phyloP scores from a whole-genome alignment of 2,797 vertebrate species.

The Tokudaia muenninki region DNA sequence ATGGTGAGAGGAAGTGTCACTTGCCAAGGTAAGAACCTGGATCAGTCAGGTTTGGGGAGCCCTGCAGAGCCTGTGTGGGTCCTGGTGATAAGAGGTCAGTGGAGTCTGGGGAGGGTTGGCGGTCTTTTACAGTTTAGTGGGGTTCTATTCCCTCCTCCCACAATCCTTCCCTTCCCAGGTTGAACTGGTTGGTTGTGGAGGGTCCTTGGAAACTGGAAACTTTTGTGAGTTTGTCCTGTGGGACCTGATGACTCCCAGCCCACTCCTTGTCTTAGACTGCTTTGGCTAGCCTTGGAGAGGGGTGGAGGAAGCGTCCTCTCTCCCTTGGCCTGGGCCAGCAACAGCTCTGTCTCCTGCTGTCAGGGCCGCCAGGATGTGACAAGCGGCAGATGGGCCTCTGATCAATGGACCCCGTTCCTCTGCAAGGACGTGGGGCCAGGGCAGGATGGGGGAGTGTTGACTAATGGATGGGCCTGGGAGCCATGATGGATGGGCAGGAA shows the following conservation, averaged over 20 bases:
- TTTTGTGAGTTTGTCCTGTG: neutral
- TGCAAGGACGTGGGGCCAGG: slow-evolving; percentile 97
- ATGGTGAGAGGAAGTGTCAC: neutral
- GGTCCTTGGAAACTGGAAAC: neutral
- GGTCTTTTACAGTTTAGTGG: neutral
- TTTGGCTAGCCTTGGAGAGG: slow-evolving; percentile 18
- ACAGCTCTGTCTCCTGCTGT: slow-evolving; percentile 91
- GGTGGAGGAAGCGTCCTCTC: slow-evolving; percentile 78
- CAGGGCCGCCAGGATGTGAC: slow-evolving; percentile 87
- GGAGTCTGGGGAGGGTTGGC: neutral
- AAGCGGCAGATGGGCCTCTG: slow-evolving; percentile 92
- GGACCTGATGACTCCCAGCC: neutral
- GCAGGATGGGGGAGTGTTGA: slow-evolving; percentile 90
- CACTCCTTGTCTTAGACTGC: neutral
- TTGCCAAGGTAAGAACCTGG: neutral
- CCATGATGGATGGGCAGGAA: slow-evolving; percentile 96
- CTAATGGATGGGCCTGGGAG: slow-evolving; percentile 86
- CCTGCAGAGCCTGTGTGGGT: accelerated
- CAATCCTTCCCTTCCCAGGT: neutral
- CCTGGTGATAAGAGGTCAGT: neutral
- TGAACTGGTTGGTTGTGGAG: neutral
- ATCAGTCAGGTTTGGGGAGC: neutral
- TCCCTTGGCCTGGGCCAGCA: slow-evolving; percentile 84
- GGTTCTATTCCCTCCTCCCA: accelerated
- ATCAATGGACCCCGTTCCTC: slow-evolving; percentile 94